These are phyloP conservation scores for Gryllus longicercus DNA, from an alignment of 2,888 invertebrate species.

Conservation along the genomic window DNA sequence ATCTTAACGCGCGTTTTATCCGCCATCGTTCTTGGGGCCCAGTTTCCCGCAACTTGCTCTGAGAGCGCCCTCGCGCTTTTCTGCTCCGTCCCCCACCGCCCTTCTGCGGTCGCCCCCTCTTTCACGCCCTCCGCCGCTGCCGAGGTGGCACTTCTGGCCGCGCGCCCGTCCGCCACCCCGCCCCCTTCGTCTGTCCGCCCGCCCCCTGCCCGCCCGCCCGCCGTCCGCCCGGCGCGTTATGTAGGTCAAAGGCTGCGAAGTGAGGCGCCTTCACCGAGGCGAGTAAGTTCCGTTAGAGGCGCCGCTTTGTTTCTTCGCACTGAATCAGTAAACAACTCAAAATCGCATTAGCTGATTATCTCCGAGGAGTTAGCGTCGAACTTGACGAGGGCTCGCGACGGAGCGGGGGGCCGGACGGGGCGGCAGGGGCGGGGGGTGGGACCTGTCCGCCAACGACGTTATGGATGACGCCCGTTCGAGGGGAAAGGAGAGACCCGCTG, in stretches of 20 bases:
- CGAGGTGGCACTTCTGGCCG: too few relatives aligned
- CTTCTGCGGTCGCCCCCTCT: too few relatives aligned
- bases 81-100: too few relatives aligned
- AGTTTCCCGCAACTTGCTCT: too few relatives aligned
- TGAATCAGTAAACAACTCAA: background rate
- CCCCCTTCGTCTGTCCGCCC: too few relatives aligned
- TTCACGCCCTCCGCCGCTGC: too few relatives aligned
- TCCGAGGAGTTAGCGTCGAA: background rate
- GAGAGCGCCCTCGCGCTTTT: too few relatives aligned
- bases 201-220: too few relatives aligned
- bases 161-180: too few relatives aligned
- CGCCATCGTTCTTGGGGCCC: too few relatives aligned
- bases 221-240: background rate
- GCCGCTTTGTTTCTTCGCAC: background rate
- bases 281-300: background rate
- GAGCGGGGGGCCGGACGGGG: background rate
- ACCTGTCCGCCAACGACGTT: background rate
- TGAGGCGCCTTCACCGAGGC: background rate
- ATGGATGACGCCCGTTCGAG: background rate
- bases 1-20: too few relatives aligned
- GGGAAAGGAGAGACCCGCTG: too few relatives aligned
- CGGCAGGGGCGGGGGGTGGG: background rate
- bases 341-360: constrained; percentile 2
- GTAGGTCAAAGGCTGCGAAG: background rate
- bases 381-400: background rate